Evolutionary conservation across 2,113 vertebrate species (phyloP).

Genomic region (Gambusia affinis): DNA sequence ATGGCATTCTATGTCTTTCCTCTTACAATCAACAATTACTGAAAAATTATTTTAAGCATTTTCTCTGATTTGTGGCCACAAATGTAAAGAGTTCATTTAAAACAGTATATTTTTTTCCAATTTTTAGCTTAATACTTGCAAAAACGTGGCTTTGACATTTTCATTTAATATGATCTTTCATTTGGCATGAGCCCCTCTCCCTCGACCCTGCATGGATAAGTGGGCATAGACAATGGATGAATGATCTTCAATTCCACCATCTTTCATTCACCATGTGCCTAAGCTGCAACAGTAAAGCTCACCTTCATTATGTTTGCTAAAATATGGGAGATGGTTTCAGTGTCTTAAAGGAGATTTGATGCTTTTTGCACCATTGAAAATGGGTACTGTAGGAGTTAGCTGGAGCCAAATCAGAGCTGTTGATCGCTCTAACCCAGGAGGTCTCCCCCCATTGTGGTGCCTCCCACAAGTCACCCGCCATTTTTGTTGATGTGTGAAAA

Average conservation of each 20-base stretch:
- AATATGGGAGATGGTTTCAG: conserved; percentile 18
- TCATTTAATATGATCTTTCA: not conserved
- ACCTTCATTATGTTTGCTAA: conserved; percentile 24
- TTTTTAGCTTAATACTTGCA: not conserved
- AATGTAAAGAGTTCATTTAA: not conserved
- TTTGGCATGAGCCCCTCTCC: too few species aligned
- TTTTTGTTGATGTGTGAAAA: conserved; percentile 74
- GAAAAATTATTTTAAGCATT: not conserved
- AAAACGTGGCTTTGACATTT: not conserved
- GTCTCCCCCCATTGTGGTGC: conserved; percentile 45
- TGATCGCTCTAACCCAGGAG: conserved; percentile 47
- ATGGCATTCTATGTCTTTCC: not conserved
- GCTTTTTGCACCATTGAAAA: conserved; percentile 42
- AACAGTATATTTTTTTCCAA: not conserved
- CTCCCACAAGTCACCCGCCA: conserved; percentile 69
- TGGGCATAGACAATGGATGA: not conserved
- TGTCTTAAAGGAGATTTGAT: conserved; percentile 26
- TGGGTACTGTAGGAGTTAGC: conserved; percentile 46
- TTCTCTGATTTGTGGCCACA: not conserved
- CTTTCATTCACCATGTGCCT: conserved; percentile 14
- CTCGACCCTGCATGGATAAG: too few species aligned
- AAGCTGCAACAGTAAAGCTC: conserved; percentile 18
- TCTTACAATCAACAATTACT: conserved; percentile 23
- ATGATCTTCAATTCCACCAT: not conserved
- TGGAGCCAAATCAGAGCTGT: conserved; percentile 54